These are phyloP conservation scores for Trichogramma evanescens DNA, from an alignment of 2,888 invertebrate species.

Conservation along the genomic window DNA sequence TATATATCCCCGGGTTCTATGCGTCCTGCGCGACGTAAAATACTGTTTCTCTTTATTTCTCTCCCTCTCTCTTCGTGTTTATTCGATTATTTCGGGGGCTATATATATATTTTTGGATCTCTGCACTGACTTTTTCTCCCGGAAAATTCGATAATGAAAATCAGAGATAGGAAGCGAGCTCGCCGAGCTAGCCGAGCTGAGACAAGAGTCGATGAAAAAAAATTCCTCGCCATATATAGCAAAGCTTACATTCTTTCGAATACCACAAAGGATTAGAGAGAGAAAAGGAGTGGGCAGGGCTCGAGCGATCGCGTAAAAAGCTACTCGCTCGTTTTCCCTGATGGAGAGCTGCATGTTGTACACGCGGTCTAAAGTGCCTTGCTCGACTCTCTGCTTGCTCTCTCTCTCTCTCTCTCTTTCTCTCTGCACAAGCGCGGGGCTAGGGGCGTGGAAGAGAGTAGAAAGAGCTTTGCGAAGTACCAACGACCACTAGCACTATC, in stretches of 20 bases:
- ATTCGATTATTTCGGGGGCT: slow-evolving; percentile 1
- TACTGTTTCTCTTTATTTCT: neutral
- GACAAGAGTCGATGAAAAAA: too few species aligned
- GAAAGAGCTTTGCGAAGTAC: too few species aligned
- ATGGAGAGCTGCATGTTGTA: slow-evolving; percentile 1
- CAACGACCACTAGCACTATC: too few species aligned
- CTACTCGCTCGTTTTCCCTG: slow-evolving; percentile 14
- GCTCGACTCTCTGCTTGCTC: neutral
- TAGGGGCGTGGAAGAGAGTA: too few species aligned
- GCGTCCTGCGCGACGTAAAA: too few species aligned
- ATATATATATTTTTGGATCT: neutral
- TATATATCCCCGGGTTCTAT: neutral
- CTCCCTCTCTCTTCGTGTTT: neutral
- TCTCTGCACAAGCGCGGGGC: too few species aligned
- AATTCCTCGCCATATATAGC: neutral
- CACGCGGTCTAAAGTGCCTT: neutral
- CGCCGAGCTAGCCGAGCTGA: too few species aligned
- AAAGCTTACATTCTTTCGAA: slow-evolving; percentile 2
- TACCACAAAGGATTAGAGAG: slow-evolving; percentile 13
- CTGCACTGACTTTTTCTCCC: slow-evolving; percentile 1
- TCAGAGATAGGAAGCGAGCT: neutral
- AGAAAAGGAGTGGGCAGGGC: neutral
- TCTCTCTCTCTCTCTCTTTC: too few species aligned
- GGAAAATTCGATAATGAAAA: neutral
- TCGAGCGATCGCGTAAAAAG: slow-evolving; percentile 17